Conservation (phyloP, 2,797 vertebrate genomes). For the Dipus sagitta region DNA sequence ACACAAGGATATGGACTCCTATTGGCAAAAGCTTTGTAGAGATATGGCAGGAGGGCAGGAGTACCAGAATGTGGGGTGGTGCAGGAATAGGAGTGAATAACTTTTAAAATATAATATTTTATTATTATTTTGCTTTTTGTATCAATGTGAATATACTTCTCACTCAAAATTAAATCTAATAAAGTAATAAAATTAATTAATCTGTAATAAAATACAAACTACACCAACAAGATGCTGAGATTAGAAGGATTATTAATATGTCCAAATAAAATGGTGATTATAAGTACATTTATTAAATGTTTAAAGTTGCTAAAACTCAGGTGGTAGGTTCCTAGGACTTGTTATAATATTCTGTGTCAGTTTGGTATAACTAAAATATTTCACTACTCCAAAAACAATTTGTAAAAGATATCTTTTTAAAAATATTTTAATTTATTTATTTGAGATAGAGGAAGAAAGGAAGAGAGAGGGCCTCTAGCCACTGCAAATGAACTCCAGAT, state of each 20-base stretch:
- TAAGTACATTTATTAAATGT: background rate
- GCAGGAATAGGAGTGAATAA: background rate
- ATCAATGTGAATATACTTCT: background rate
- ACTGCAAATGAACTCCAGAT: too few relatives aligned
- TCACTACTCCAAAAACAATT: background rate
- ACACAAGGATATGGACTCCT: background rate
- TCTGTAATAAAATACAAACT: conserved; percentile 4
- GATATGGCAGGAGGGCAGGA: background rate
- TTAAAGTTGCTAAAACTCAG: conserved; percentile 1
- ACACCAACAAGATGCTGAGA: background rate
- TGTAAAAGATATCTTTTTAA: background rate
- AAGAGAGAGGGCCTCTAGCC: too few relatives aligned
- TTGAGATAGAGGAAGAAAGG: too few relatives aligned
- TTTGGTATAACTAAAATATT: conserved; percentile 41
- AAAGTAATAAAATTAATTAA: conserved; percentile 56
- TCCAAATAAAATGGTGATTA: conserved; percentile 25
- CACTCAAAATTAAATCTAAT: conserved; percentile 38
- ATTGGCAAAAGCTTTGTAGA: background rate
- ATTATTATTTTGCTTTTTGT: background rate
- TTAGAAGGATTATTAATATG: background rate
- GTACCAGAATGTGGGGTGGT: background rate
- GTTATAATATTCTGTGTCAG: background rate
- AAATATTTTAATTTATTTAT: too few relatives aligned
- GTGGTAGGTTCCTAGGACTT: background rate
- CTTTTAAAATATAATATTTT: background rate